Evolutionary conservation across 92 coral and sea anemone genomes (phyloP).

Genomic region (Nematostella vectensis): DNA sequence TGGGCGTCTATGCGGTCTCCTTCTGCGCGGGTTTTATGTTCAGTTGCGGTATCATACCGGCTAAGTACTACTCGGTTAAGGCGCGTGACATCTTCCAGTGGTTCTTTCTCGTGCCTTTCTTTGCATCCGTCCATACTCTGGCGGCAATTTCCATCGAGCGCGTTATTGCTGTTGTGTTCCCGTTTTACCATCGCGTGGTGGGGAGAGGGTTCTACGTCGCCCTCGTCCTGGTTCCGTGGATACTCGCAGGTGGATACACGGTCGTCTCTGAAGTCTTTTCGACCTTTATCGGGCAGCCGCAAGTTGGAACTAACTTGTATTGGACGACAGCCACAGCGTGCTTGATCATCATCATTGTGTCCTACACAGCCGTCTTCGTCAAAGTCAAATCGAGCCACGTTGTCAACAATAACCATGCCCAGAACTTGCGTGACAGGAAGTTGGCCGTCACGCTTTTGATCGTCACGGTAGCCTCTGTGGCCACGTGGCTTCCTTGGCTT

Average conservation of each 20-base stretch:
- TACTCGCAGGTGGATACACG: background rate
- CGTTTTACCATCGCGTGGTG: background rate
- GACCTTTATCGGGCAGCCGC: background rate
- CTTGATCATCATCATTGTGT: background rate
- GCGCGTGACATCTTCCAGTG: background rate
- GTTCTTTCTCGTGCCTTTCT: background rate
- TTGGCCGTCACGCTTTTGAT: background rate
- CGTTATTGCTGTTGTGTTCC: background rate
- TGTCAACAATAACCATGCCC: background rate
- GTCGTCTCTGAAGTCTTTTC: background rate
- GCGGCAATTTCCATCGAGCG: background rate
- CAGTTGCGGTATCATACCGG: background rate
- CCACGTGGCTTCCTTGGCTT: background rate
- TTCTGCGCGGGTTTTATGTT: background rate
- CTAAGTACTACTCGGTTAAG: background rate
- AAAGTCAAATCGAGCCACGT: background rate
- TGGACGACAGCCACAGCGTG: background rate
- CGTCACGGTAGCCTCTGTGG: background rate
- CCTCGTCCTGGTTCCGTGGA: background rate
- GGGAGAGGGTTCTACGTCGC: background rate
- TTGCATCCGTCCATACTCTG: background rate
- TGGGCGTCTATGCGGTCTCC: background rate
- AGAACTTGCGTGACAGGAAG: background rate
- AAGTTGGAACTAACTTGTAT: background rate
- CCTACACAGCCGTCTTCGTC: background rate